Conservation (phyloP, 1,140 invertebrate species). For the Lepidostoma basale region DNA sequence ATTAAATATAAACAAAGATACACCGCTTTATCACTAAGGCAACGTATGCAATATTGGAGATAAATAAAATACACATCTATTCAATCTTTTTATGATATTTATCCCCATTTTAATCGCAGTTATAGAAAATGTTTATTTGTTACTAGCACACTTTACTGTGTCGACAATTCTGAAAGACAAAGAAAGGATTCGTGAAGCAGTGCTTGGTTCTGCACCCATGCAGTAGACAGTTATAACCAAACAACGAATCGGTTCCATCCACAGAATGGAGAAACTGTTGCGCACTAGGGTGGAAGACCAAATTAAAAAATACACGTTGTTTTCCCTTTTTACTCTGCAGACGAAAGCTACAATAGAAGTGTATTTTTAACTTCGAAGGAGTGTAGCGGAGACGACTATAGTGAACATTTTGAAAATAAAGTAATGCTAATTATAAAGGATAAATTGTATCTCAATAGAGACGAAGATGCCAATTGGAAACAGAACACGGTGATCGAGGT, state of each 20-base stretch:
- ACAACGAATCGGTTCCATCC: not conserved
- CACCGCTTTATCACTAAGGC: too few species aligned
- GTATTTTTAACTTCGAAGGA: not conserved
- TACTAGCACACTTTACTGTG: not conserved
- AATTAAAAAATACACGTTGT: not conserved
- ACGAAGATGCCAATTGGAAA: too few species aligned
- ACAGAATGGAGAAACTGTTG: not conserved
- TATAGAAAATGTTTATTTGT: too few species aligned
- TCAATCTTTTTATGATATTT: too few species aligned
- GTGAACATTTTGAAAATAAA: slow-evolving; percentile 3
- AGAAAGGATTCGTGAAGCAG: not conserved
- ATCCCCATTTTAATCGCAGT: too few species aligned
- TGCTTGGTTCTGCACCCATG: not conserved
- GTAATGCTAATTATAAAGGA: too few species aligned
- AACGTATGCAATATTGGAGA: too few species aligned
- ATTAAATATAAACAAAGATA: too few species aligned
- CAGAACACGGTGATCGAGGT: too few species aligned
- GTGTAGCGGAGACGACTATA: not conserved
- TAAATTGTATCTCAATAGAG: too few species aligned
- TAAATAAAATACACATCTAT: too few species aligned
- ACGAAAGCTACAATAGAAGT: not conserved
- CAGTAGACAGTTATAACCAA: not conserved
- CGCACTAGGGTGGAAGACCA: not conserved
- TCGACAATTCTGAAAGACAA: not conserved
- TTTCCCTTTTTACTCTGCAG: not conserved